A percentile compares a stretch with the other conserved stretches of the same genome.
These are phyloP conservation scores for Stratiolaelaps scimitus DNA, from an alignment of 1,140 invertebrate species.

Conservation along the genomic window DNA sequence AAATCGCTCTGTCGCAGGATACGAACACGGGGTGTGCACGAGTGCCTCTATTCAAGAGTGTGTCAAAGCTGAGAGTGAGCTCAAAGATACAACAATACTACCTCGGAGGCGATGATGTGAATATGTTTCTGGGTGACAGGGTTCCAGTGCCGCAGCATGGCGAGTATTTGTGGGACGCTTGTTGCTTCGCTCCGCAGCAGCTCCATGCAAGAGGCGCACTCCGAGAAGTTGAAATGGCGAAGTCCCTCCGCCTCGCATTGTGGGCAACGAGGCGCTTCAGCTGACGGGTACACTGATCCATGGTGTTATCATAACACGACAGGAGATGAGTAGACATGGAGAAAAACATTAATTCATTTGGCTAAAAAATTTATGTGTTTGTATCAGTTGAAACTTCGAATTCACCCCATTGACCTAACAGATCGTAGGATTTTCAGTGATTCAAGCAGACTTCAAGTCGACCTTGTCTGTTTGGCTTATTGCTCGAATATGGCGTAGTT, in stretches of 20 bases:
- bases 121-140: conserved; percentile 47
- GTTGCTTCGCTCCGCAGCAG: conserved; percentile 42
- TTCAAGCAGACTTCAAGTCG: too few species aligned
- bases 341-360: too few species aligned
- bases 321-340: not conserved
- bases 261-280: conserved; percentile 6
- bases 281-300: conserved; percentile 19
- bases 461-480: too few species aligned
- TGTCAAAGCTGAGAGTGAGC: too few species aligned
- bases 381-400: too few species aligned
- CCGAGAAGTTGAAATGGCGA: conserved; percentile 24
- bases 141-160: conserved; percentile 48
- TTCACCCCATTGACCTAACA: too few species aligned
- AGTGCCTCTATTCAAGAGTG: too few species aligned
- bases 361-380: too few species aligned
- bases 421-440: too few species aligned
- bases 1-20: too few species aligned
- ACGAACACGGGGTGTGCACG: too few species aligned
- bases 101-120: conserved; percentile 44
- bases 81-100: conserved; percentile 33
- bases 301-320: not conserved
- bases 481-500: too few species aligned
- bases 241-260: conserved; percentile 13
- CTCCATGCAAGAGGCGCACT: conserved; percentile 38
- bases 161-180: conserved; percentile 45